Evolutionary conservation across 2,888 invertebrate genomes (phyloP), one percentile per base, ranked within the genome.

Genomic region (Caenorhabditis sp.): DNA sequence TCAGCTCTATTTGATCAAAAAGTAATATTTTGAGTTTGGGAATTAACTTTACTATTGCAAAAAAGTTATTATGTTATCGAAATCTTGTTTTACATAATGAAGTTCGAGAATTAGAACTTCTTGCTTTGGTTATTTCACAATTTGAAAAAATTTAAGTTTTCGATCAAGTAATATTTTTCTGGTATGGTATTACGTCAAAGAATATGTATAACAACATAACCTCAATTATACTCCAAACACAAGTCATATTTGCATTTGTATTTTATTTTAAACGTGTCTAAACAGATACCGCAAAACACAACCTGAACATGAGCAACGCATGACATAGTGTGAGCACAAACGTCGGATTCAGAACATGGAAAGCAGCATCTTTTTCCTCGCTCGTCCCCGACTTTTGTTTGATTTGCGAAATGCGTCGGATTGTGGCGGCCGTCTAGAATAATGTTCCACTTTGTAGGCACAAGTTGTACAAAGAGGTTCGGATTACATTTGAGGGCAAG

Each of bases 291-390:
- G 51, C 69, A 69, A 77, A 59, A 76, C 68, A 41, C 38, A 44
- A 86, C 86, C 86, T 86, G 82, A 87, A 85, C 80, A 87, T 66
- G 54, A 87, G 82, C 31, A 87, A 77, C 24, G 86, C 86, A 82
- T 87, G 85, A 73, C 86, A 86, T 61, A 86, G 54, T n/a, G 87
- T 87, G 61, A 87, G 66, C n/a, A 87, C 87, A 69, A 86, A 82
- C 14, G 84, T 83, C 26, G 87, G 87, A 68, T 86, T 84, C 14
- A 87, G 75, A 14, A 87, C 81, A 68, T 87, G 82, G 35, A 85
- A 86, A 31, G 80, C 80, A 77, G 64, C 79, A 44, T 66, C 77
- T 64, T 76, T 75, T 61, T 80, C 77, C 38, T 76, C 80, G 41
- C 35, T 75, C 19, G 59, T 64, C 44, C 41, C 56, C 51, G 74